Evolutionary conservation across 2,113 vertebrate species (phyloP), one percentile per base, ranked within the genome.

Genomic region (Otocyon megalotis): DNA sequence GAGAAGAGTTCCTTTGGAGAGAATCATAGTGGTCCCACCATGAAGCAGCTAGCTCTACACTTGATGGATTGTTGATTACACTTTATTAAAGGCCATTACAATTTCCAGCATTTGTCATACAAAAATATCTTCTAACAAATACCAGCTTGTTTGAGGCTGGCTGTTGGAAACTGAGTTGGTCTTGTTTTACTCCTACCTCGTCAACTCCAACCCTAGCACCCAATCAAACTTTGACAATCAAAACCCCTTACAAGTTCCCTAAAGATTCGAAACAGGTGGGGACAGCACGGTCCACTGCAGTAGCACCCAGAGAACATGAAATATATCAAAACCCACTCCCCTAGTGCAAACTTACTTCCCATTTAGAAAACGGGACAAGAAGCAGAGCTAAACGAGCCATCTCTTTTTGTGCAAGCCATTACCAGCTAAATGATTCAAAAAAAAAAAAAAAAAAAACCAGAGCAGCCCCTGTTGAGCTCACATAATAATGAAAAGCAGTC

Each of bases 401-500:
- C 97, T 81, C 98, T 96, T 97, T 98, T 62, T 87, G 97, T 82
- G 96, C 95, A 98, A 98, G 97, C 94, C 87, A 96, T 98, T 97
- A 97, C 97, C 98, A 96, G 97, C 97, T 98, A 98, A 98, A 98
- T 97, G 98, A 96, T 96, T 93, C 9, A 9, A 60, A 93, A 90
- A 97, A 93, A 82, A 77, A 2, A 82, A 74, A 77, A 19, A 32
- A 74, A 74, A 37, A 74, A 97, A 48, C 97, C 97, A 97, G 96
- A 95, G 95, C 97, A 97, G 98, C 97, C 0, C 80, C 85, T 76
- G 92, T 92, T 83, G 90, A 98, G 96, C 98, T 98, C 97, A 96
- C 95, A 85, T 93, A 92, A 96, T 99, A 99, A 99, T 99, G 98
- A 98, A 97, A 98, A 98, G 98, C 99, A 99, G 98, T 97, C 97